Evolutionary conservation across 2,888 invertebrate species (phyloP), one percentile per base, ranked within the genome.

Genomic region (Leucoma salicis): DNA sequence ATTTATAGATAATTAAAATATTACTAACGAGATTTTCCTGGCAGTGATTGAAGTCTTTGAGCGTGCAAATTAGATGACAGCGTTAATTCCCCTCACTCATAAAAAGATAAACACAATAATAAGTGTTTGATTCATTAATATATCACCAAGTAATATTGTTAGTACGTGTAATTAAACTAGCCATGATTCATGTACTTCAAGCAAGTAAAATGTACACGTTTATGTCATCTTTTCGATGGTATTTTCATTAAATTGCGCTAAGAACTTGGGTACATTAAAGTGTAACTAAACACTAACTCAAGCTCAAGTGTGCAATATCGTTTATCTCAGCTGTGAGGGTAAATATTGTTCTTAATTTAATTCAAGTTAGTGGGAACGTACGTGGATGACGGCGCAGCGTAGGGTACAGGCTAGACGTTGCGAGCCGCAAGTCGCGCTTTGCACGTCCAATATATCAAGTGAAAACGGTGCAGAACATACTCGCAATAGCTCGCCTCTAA

Each of bases 301-400:
- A 69, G 75, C 81, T 82, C 81, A 81, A 82, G 77, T 78, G 78
- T 78, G 80, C 82, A 83, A 84, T 85, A 83, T 79, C 83, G 81
- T 87, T 83, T 86, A 82, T 85, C 82, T 80, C 66, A 70, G 78
- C 74, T 62, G 69, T 68, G 71, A 71, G 82, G 76, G 85, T 84
- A 86, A 89, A 89, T 87, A 88, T 88, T 88, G 86, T 89, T 86
- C 82, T 85, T 81, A 89, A 87, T 88, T 88, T 86, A 89, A 86
- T 82, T 87, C 76, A 74, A 82, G 82, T 86, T 78, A 74, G 76
- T 67, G 66, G 59, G 56, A 70, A 75, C 74, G 73, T 75, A 77
- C 71, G 73, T 74, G 77, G 78, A 76, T 74, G 75, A 74, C 64
- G 77, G 67, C 64, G 73, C 59, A 69, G 63, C 53, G 66, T 41